Base-by-base conservation (phyloP, 2,888 invertebrate species). In the Ormyrus thymus region DNA sequence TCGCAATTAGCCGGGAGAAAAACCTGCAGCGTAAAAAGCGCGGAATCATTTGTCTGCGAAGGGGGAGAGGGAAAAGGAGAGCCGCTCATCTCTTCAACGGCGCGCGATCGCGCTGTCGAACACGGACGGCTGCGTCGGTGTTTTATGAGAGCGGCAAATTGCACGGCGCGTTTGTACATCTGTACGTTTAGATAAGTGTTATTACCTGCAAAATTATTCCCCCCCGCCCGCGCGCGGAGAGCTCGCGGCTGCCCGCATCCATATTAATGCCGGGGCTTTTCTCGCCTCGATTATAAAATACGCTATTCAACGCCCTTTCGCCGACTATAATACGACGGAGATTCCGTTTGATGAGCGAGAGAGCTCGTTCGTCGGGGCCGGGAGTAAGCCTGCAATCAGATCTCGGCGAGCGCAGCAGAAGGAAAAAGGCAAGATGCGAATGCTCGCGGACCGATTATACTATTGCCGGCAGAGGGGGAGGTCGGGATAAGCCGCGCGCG, bases 141-240 rank as follows among this genome's bases (percentile, higher is more conserved):
- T 13, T 72, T 58, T 77, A 72, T 55, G 66, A 46, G 64, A 43
- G 51, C 9, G 2, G 29, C 29, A 64, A 64, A 70, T 70, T 68
- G 55, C 61, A 53, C 59, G 48, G 1, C 29, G 10, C 69, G 56
- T 70, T 61, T 56, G 75, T 74, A 78, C 64, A 74, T 78, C 70
- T 75, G 70, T 75, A 75, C 56, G 55, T 62, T 66, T 68, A 72
- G 76, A 79, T 72, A 76, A 75, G 72, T 50, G 76, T 76, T 79
- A 79, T 76, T 79, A 65, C 29, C 72, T 46, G 71, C 71, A 45
- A 76, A 72, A 64, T 29, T 51, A 64, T 69, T 64, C 51, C 70
- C 58, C 45, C 78, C 15, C 62, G 9, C 51, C 7, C 29, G 71
- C 51, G 64, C 46, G 29, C 29, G 29, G 29, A 29, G 29, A 29